Conservation (phyloP, 2,797 vertebrate species). For the Micromesistius poutassou region DNA sequence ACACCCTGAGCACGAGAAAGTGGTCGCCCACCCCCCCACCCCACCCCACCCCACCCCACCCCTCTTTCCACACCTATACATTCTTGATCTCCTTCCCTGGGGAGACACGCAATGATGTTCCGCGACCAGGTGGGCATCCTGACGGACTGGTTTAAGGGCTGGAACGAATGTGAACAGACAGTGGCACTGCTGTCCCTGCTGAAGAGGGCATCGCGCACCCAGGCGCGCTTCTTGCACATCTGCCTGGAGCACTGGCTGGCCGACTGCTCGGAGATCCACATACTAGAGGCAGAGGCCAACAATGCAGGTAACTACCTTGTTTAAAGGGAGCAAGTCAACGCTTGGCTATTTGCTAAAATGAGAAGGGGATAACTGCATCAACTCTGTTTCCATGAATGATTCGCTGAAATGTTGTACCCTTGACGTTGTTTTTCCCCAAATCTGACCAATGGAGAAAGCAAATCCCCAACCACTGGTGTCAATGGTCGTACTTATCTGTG, state of each 20-base stretch:
- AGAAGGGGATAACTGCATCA: not conserved
- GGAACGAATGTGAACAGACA: constrained; percentile 98
- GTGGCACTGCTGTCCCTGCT: constrained; percentile 93
- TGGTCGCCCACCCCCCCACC: constrained; percentile 38
- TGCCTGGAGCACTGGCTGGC: constrained; percentile 95
- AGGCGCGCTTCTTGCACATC: constrained; percentile 94
- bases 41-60: constrained; percentile 26
- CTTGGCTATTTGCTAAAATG: not conserved
- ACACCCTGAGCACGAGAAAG: constrained; percentile 48
- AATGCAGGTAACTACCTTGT: constrained; percentile 81
- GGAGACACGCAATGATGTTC: constrained; percentile 94
- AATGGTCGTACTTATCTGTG: no score
- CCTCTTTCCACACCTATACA: constrained; percentile 23
- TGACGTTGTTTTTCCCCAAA: no score
- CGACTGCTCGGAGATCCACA: constrained; percentile 92
- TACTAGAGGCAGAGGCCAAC: constrained; percentile 93
- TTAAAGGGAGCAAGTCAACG: not conserved
- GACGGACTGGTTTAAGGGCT: constrained; percentile 95
- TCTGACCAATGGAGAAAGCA: no score
- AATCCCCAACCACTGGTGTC: no score
- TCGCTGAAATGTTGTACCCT: no score
- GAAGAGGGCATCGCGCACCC: constrained; percentile 90
- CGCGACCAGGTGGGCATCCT: constrained; percentile 96
- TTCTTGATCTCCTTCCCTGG: constrained; percentile 59
- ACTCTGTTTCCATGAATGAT: not conserved